These are phyloP conservation scores for Oreochromis spilurus DNA, from an alignment of 2,113 vertebrate genomes.

Conservation along the genomic window DNA sequence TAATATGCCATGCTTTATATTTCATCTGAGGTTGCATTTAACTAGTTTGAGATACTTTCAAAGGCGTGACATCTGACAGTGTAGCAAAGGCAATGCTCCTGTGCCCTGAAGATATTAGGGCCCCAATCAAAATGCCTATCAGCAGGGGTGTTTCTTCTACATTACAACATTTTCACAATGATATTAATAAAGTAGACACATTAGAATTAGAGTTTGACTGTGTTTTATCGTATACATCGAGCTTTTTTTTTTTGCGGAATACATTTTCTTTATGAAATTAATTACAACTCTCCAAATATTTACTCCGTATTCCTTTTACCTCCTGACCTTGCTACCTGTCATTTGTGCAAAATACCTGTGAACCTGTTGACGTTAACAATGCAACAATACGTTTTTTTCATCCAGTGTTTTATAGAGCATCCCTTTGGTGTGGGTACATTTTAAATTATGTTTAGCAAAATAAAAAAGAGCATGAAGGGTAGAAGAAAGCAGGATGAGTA, in stretches of 20 bases:
- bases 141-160: not conserved
- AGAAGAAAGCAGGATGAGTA: not conserved
- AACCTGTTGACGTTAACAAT: not conserved
- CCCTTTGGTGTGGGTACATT: accelerated
- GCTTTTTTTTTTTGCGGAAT: not conserved
- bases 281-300: not conserved
- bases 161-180: not conserved
- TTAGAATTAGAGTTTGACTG: not conserved
- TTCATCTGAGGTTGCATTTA: not conserved
- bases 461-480: accelerated
- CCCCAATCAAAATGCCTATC: accelerated
- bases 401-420: not conserved
- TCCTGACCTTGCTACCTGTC: not conserved
- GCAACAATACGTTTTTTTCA: not conserved
- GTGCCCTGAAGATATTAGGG: not conserved
- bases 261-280: not conserved
- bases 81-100: not conserved
- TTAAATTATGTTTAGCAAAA: not conserved
- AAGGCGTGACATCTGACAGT: not conserved
- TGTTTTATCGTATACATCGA: not conserved
- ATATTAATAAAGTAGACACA: not conserved
- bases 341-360: not conserved
- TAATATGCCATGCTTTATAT: not conserved
- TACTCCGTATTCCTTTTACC: not conserved
- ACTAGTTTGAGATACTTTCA: not conserved